phyloP scores from a whole-genome alignment of 2,113 vertebrate genomes.

The Machaerirhynchus nigripectus region DNA sequence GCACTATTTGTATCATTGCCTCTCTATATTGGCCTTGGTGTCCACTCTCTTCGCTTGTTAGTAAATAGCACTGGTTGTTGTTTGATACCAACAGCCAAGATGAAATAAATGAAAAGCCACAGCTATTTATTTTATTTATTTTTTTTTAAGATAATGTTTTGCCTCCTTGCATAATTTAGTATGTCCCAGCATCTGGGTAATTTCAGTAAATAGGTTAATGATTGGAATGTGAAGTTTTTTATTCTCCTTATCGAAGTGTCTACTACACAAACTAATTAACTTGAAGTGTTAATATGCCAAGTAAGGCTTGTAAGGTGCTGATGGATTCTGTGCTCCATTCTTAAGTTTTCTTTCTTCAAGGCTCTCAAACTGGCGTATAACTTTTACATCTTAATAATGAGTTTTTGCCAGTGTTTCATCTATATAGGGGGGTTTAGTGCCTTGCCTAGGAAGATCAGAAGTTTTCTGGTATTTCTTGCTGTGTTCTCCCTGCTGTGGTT shows the following conservation, averaged over 20 bases:
- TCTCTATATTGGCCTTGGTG: not conserved
- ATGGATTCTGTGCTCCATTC: not conserved
- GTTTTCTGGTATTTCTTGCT: not conserved
- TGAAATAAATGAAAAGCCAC: not conserved
- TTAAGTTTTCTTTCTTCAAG: not conserved
- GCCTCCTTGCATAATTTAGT: not conserved
- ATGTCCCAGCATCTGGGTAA: not conserved
- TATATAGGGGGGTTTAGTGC: not conserved
- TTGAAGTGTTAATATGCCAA: not conserved
- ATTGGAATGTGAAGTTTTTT: not conserved
- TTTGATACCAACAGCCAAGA: not conserved
- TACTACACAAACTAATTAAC: not conserved
- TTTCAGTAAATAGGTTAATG: not conserved
- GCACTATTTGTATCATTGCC: not conserved
- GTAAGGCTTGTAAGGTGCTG: not conserved
- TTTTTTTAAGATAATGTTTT: not conserved
- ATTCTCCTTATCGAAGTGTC: not conserved
- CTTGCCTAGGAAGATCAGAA: not conserved
- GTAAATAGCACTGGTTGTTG: not conserved
- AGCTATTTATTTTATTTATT: not conserved
- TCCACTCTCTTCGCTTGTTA: fast-evolving
- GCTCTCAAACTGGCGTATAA: not conserved
- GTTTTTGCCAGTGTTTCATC: not conserved
- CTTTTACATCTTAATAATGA: not conserved
- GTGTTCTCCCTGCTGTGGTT: not conserved